Base-by-base conservation (phyloP, 1,140 invertebrate species). In the Trialeurodes vaporariorum region DNA sequence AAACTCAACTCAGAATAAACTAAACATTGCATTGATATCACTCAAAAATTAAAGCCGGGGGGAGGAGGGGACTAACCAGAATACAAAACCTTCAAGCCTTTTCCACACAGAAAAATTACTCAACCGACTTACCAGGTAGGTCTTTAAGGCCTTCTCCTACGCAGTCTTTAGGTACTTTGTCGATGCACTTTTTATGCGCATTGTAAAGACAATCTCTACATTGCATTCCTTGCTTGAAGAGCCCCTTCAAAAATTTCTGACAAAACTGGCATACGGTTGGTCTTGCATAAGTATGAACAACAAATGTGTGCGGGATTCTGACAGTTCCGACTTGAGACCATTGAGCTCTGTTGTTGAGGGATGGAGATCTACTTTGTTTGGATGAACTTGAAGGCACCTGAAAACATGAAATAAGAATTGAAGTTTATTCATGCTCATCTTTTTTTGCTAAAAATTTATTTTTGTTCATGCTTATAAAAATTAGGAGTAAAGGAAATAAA, bases 121-220 rank as follows among this genome's bases (percentile, higher is more conserved):
- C 59, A 5, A 69, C 61, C 49, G 12, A 5, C 49, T 67, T 63
- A 73, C 72, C 68, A 59, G 65, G 59, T 63, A 63, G 64, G 59
- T 71, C 71, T 27, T 64, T 60, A 21, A 65, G 66, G 27, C 63
- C 49, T 79, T 98, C 94, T 21, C 93, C 96, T 22, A 91, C 88
- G 82, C 96, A 99, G 79, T 98, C 93, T 80, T 94, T 96, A 23
- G 95, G 93, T 71, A 98, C 91, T 79, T 90, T 88, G 25, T 94
- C 91, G 70, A 94, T 84, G 80, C 96, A 98, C 79, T 98, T 98
- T 77, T 97, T 94, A 79, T 98, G 96, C 68, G 91, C 93, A 82
- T 99, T 98, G 79, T 95, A 98, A 77, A 95, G 94, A 77, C 96
- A 98, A 83, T 98, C 96, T 81, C 94, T 92, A 79, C 97, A 99